Evolutionary conservation across 2,797 vertebrate species (phyloP), one percentile per base, ranked within the genome.

Genomic region (Acanthiza pusilla): DNA sequence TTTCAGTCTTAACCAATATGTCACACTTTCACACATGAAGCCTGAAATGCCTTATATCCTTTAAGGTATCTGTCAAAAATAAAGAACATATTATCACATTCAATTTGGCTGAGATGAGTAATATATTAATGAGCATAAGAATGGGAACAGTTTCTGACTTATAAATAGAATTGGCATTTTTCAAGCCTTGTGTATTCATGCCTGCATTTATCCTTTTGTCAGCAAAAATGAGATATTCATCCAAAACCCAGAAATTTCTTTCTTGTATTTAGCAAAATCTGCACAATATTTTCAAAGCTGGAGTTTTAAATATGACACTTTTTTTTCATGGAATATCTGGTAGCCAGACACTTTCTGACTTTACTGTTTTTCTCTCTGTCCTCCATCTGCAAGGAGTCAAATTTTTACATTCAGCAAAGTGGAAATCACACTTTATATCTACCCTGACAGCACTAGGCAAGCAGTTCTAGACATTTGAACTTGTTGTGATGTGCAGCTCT

Each of bases 1-100:
- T 98, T 97, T 96, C 96, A 97, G 95, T 96, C 97, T 96, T 95
- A 97, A 97, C 96, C 97, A 97, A 97, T 97, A 98, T 98, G 97
- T 97, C 96, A 96, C 79, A 90, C 89, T 97, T 98, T 97, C 96
- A 97, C 96, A 98, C 91, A 71, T 36, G 58, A 97, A 97, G 93
- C 72, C 94, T 97, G 93, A 94, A 96, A 97, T 82, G 79, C 57
- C 93, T 94, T 91, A 88, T 74, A 96, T 96, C 94, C 96, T 97
- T 94, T 63, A 90, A 97, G 95, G 91, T 96, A 96, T 96, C 95
- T 97, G 96, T 96, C 97, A 97, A 70, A 94, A 93, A 95, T 87
- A 96, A 96, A 91, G 92, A 97, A 96, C 60, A 15, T 83, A 96
- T 96, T 84, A 97, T 96, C 84, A 32, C 85, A 91, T 97, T 94